These are phyloP conservation scores for Ammodramus savannarum DNA, from an alignment of 2,113 vertebrate genomes.

Conservation along the genomic window DNA sequence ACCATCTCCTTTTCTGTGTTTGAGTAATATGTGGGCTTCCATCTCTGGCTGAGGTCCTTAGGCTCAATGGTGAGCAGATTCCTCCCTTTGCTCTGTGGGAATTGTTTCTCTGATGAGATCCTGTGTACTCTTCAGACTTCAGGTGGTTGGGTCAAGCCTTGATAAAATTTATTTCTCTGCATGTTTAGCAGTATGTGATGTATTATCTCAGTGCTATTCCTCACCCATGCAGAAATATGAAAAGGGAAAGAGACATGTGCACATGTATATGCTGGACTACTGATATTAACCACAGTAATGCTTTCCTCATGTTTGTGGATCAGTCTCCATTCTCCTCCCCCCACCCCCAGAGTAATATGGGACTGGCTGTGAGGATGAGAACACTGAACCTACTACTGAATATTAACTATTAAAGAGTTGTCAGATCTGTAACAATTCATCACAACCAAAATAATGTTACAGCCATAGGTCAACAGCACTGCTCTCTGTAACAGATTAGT, in stretches of 20 bases:
- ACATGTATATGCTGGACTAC: rapidly evolving
- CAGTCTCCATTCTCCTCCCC: not conserved
- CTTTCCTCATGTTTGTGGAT: not conserved
- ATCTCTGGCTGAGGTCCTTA: not conserved
- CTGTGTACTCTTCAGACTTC: not conserved
- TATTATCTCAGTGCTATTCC: not conserved
- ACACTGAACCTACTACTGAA: not conserved
- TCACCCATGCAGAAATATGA: not conserved
- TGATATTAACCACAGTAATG: not conserved
- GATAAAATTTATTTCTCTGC: not conserved
- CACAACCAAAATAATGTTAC: not conserved
- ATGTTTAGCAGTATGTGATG: not conserved
- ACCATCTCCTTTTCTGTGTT: not conserved
- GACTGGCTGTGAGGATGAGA: not conserved
- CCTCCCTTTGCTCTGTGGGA: not conserved
- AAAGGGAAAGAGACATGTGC: rapidly evolving
- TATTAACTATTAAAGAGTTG: not conserved
- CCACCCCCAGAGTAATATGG: not conserved
- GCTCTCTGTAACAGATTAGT: not conserved
- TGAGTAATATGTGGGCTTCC: rapidly evolving
- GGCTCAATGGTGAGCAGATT: not conserved
- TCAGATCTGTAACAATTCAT: not conserved
- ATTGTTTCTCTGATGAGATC: not conserved
- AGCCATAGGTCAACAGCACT: not conserved
- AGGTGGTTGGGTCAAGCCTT: not conserved